Evolutionary conservation across 2,113 vertebrate species (phyloP).

Genomic region (Sula dactylatra): DNA sequence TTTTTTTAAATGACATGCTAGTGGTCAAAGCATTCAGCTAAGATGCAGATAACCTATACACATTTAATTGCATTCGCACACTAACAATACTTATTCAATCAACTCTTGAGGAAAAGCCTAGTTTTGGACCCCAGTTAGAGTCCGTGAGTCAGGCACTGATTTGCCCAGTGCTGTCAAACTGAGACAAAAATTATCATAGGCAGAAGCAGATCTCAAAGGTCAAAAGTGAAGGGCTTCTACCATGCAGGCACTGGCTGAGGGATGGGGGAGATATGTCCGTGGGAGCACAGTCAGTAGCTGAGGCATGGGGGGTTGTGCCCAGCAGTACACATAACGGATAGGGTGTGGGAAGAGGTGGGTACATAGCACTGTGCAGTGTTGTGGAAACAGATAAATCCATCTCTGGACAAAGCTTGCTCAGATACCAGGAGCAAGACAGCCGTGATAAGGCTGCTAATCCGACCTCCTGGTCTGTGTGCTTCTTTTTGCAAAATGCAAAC

Average conservation of each 20-base stretch:
- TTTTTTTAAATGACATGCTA: not conserved
- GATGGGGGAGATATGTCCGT: not conserved
- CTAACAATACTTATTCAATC: not conserved
- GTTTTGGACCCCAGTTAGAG: not conserved
- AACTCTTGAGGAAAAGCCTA: not conserved
- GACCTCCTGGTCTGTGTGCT: not conserved
- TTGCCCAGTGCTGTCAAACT: not conserved
- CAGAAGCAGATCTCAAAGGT: not conserved
- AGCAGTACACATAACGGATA: fast-evolving
- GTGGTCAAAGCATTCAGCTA: not conserved
- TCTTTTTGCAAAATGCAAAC: not conserved
- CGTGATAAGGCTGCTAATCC: not conserved
- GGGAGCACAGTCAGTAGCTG: not conserved
- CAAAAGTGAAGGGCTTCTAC: not conserved
- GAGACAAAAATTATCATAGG: not conserved
- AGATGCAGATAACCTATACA: fast-evolving
- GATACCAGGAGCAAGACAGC: not conserved
- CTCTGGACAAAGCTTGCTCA: not conserved
- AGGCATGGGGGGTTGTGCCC: not conserved
- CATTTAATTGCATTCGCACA: not conserved
- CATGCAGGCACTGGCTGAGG: not conserved
- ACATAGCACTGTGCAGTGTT: not conserved
- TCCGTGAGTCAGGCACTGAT: not conserved
- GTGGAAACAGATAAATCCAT: not conserved
- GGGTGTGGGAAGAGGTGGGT: not conserved